Conservation (phyloP, 1,140 invertebrate genomes). For the Bombus balteatus region DNA sequence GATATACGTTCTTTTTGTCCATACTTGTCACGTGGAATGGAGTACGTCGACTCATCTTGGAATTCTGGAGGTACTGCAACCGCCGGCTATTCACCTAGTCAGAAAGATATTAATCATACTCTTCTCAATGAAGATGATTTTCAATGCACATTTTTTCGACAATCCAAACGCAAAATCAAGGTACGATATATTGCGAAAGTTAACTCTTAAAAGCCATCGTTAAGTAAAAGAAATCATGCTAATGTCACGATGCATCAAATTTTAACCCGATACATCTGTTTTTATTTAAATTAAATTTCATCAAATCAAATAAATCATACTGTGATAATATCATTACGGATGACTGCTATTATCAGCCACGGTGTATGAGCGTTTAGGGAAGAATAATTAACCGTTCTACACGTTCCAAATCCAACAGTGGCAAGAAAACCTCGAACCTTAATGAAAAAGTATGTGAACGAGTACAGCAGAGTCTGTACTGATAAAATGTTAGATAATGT, state of each 20-base stretch:
- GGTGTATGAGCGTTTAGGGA: no score
- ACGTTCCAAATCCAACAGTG: no score
- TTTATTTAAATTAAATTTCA: not conserved
- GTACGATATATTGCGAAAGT: not conserved
- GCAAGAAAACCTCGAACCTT: no score
- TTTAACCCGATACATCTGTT: not conserved
- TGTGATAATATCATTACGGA: no score
- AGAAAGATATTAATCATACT: not conserved
- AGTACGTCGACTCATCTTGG: not conserved
- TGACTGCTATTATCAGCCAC: no score
- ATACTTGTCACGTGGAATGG: slow-evolving; percentile 41
- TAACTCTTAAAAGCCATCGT: not conserved
- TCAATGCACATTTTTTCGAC: slow-evolving; percentile 47
- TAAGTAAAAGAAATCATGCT: not conserved
- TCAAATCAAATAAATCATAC: not conserved
- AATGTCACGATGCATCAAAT: not conserved
- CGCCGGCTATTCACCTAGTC: not conserved
- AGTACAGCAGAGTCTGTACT: no score
- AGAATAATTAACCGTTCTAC: no score
- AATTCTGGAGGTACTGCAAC: slow-evolving; percentile 3
- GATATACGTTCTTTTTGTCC: slow-evolving; percentile 1
- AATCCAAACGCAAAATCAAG: not conserved
- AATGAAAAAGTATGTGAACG: no score
- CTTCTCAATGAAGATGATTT: slow-evolving; percentile 5
- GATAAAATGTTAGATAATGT: no score